Evolutionary conservation across 2,797 vertebrate species (phyloP).

Genomic region (Apodemus agrarius): DNA sequence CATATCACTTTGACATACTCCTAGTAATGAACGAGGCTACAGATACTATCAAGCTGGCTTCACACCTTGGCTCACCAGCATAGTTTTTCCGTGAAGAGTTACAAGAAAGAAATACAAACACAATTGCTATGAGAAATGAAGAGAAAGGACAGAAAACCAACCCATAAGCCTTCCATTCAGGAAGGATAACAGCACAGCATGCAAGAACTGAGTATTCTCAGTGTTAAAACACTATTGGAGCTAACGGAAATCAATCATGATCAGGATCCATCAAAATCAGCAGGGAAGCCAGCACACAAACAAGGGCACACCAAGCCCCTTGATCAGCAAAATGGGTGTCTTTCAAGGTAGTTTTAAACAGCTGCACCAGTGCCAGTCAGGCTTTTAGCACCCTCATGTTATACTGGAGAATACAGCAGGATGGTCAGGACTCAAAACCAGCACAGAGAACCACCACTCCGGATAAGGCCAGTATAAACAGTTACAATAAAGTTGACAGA

Average conservation of each 20-base stretch:
- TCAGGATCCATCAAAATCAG: not conserved
- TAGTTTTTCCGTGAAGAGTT: slow-evolving; percentile 40
- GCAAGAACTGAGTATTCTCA: not conserved
- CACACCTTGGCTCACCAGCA: not conserved
- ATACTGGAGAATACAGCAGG: not conserved
- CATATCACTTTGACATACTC: not conserved
- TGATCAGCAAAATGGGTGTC: not conserved
- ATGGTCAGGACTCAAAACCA: not conserved
- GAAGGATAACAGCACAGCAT: not conserved
- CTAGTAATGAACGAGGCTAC: not conserved
- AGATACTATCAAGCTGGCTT: not conserved
- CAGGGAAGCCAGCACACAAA: not conserved
- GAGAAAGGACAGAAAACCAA: not conserved
- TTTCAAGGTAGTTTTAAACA: not conserved
- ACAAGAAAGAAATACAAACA: slow-evolving; percentile 17
- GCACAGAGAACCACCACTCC: not conserved
- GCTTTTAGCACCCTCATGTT: not conserved
- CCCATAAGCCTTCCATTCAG: not conserved
- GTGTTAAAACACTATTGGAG: not conserved
- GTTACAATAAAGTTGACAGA: not conserved
- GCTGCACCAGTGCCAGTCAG: not conserved
- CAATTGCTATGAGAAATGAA: not conserved
- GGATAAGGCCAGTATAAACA: not conserved
- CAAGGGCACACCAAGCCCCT: not conserved
- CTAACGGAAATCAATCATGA: not conserved